Base-by-base conservation (phyloP, 1,140 invertebrate species). In the Drosophila pruinosa region DNA sequence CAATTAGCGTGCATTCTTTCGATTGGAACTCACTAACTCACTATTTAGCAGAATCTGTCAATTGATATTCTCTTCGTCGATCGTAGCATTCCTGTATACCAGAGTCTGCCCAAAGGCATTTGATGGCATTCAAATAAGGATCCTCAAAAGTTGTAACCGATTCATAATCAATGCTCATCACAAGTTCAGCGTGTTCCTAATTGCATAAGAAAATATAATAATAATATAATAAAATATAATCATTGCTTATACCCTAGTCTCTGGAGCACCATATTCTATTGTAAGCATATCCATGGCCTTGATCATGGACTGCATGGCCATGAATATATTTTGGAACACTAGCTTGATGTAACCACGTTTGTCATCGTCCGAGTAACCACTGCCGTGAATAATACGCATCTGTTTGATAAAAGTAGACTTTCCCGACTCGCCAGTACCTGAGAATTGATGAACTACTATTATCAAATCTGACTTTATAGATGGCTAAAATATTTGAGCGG, bases 351-450 rank as follows among this genome's bases (percentile, higher is more conserved):
- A 99, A 57, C 97, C 96, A 78, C 97, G 94, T 92, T 99, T 99
- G 93, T 99, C 99, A 91, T 99, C 99, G 93, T 99, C 98, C 81
- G 98, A 98, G 93, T 99, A 99, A 76, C 99, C 99, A 72, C 97
- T 95, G 52, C 99, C 99, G 94, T 99, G 99, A 92, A 99, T 99
- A 93, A 99, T 99, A 93, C 98, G 95, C 99, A 99, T 99, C 94
- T 99, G 99, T 95, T 99, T 99, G 92, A 99, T 99, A 92, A 99
- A 99, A 56, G 99, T 99, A 70, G 98, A 99, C 93, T 99, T 99
- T 34, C 99, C 99, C 69, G 98, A 99, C 93, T 99, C 99, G 93
- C 99, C 99, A 93, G 99, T 99, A 73, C 98, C 98, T 99, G 92
- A 1, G n/a, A 26, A 14, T 7, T 22, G 6, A 47, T 14, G 4